Base-by-base conservation (phyloP, 2,888 invertebrate species). In the Leptinotarsa juncta region DNA sequence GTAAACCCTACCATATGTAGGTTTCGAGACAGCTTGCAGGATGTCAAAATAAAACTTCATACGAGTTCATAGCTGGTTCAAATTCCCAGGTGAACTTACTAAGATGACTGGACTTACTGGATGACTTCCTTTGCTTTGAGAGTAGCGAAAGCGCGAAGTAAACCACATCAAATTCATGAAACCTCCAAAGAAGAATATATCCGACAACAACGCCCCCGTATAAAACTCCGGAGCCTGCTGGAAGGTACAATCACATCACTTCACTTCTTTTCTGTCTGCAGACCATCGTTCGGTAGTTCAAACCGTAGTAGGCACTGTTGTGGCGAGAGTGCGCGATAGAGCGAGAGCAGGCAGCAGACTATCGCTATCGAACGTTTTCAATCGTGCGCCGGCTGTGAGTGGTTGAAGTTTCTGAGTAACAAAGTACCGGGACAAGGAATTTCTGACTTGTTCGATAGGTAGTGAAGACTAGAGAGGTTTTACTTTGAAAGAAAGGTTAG, bases 321-420 rank as follows among this genome's bases (percentile, higher is more conserved):
- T 55, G 23, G 53, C 69, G 79, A 74, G 77, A 76, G 78, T 77
- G 79, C 78, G 79, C 77, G 75, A 55, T 74, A 68, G 66, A 77
- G 77, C 79, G 79, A 78, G 78, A 79, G 77, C 75, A 67, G 65
- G 67, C 55, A 67, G n/a, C 20, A 65, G 65, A 76, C 67, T 55
- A 73, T 73, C 76, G 73, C 67, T 72, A 76, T 74, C 71, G 78
- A 78, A 78, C 75, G 71, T 68, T 74, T 55, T 68, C 62, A 67
- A 70, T 72, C 71, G 70, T 67, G 71, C 69, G 75, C 71, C 76
- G 75, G 76, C 72, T 75, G 77, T 77, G 65, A 76, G 76, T 77
- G 77, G 66, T 72, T 68, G 74, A 67, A 68, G 51, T 62, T 53
- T 67, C 26, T 23, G 18, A 72, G 32, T 42, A n/a, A 32, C 32